Evolutionary conservation across 1,140 invertebrate species (phyloP).

Genomic region (Physella acuta): DNA sequence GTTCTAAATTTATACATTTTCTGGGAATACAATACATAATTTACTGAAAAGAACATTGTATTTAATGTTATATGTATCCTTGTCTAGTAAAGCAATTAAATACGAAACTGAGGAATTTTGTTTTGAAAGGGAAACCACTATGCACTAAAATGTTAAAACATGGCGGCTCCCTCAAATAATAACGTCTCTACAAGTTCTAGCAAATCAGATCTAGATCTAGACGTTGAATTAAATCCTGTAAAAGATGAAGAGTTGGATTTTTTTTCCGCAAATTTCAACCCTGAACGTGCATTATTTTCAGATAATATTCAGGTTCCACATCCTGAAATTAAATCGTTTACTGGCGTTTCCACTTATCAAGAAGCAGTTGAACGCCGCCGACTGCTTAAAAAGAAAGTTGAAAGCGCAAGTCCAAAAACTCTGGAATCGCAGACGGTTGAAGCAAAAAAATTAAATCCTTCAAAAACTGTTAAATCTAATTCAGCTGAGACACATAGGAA

Average conservation of each 20-base stretch:
- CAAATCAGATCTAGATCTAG: neutral
- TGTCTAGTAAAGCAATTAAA: too few species aligned
- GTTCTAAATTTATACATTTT: too few species aligned
- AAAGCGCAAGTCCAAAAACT: neutral
- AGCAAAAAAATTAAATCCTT: too few species aligned
- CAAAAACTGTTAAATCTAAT: too few species aligned
- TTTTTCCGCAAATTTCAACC: slow-evolving; percentile 21
- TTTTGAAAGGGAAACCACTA: too few species aligned
- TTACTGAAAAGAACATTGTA: too few species aligned
- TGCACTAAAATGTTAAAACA: slow-evolving; percentile 4
- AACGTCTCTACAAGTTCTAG: neutral
- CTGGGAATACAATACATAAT: too few species aligned
- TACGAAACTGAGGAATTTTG: too few species aligned
- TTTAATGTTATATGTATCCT: too few species aligned
- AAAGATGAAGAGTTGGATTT: slow-evolving; percentile 22
- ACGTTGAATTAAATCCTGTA: neutral
- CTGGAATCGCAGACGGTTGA: neutral
- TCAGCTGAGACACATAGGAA: too few species aligned
- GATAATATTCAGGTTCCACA: neutral
- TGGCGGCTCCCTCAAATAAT: neutral
- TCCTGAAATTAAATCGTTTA: slow-evolving; percentile 11
- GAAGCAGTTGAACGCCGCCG: neutral
- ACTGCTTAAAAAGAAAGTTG: neutral
- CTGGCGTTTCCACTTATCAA: slow-evolving; percentile 6
- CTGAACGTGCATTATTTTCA: slow-evolving; percentile 11